phyloP scores from a whole-genome alignment of 2,888 invertebrate genomes.

The Melitaea athalia region DNA sequence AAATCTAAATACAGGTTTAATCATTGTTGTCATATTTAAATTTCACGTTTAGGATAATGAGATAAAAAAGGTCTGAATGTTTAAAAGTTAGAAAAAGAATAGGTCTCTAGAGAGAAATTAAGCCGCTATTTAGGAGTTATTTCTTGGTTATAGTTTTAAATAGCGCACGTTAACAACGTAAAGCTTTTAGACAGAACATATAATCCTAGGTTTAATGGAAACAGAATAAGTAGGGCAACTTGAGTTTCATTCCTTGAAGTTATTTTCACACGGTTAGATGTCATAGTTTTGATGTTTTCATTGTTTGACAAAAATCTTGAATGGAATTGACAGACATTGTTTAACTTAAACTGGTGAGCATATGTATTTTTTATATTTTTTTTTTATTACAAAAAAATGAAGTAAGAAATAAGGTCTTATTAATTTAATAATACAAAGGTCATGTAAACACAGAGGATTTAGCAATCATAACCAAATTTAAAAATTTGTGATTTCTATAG shows the following conservation, averaged over 20 bases:
- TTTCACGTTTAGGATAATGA: not conserved
- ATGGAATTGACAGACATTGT: too few relatives aligned
- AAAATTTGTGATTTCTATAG: too few relatives aligned
- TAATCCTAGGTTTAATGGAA: conserved; percentile 39
- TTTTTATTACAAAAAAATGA: too few relatives aligned
- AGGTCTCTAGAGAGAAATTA: conserved; percentile 44
- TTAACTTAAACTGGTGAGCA: too few relatives aligned
- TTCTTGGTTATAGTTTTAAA: conserved; percentile 61
- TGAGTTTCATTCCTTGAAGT: conserved; percentile 6
- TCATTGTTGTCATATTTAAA: not conserved
- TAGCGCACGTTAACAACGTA: conserved; percentile 57
- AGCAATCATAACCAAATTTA: too few relatives aligned
- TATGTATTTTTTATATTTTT: too few relatives aligned
- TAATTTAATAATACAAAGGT: too few relatives aligned
- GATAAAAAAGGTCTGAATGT: not conserved
- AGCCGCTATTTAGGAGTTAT: conserved; percentile 51
- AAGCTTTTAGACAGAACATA: conserved; percentile 73
- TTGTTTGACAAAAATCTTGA: too few relatives aligned
- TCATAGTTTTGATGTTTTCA: too few relatives aligned
- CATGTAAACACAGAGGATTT: too few relatives aligned
- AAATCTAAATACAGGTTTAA: too few relatives aligned
- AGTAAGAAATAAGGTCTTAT: too few relatives aligned
- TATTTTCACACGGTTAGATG: conserved; percentile 5
- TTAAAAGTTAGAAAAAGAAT: not conserved
- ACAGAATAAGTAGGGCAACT: conserved; percentile 19